Evolutionary conservation across 2,113 vertebrate genomes (phyloP).

Genomic region (Salvelinus namaycush): DNA sequence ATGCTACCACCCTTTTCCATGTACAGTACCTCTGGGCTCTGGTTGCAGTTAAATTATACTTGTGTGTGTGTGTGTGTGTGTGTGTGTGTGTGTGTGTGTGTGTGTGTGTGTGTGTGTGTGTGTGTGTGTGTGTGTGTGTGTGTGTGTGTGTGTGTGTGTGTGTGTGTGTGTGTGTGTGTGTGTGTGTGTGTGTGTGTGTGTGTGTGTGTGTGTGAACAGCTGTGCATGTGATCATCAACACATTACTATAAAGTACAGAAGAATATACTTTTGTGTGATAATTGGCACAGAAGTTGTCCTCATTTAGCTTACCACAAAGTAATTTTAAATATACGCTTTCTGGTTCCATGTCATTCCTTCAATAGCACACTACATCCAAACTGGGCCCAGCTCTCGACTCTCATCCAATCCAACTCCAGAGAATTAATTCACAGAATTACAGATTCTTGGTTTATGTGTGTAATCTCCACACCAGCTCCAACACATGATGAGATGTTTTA

Average conservation of each 20-base stretch:
- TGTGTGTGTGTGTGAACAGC: conserved; percentile 13
- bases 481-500: conserved; percentile 74
- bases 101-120: conserved; percentile 11
- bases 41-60: neutral
- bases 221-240: conserved; percentile 8
- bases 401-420: conserved; percentile 46
- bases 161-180: neutral
- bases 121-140: conserved; percentile 11
- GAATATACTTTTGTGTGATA: conserved; percentile 33
- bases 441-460: conserved; percentile 52
- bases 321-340: conserved; percentile 51
- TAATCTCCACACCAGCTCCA: conserved; percentile 65
- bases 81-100: conserved; percentile 9
- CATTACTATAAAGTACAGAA: neutral
- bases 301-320: conserved; percentile 57
- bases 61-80: conserved; percentile 11
- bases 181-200: neutral
- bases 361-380: conserved; percentile 60
- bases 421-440: conserved; percentile 65
- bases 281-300: conserved; percentile 45
- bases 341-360: conserved; percentile 68
- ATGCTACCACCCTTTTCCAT: conserved; percentile 41
- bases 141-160: conserved; percentile 5
- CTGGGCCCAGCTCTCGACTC: conserved; percentile 19
- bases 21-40: neutral